phyloP scores from a whole-genome alignment of 2,113 vertebrate genomes.

The Cyanoramphus novaezelandiae region DNA sequence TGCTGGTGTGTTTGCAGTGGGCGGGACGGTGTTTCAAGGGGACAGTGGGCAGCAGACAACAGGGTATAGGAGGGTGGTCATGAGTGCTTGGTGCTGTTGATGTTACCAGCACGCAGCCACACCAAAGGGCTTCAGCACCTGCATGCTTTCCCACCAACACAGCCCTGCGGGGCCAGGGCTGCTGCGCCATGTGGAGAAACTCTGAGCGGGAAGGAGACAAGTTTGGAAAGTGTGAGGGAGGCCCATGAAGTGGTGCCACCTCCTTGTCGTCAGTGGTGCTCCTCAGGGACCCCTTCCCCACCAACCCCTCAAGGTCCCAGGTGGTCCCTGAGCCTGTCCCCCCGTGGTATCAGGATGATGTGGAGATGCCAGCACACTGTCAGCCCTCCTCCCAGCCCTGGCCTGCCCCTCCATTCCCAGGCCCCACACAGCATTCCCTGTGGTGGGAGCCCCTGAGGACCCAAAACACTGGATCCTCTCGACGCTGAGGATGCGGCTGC shows the following conservation, averaged over 20 bases:
- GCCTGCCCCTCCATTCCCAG: neutral
- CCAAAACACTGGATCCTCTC: neutral
- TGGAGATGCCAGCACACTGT: neutral
- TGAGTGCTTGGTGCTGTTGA: accelerated
- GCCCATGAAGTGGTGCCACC: accelerated
- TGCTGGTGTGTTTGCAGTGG: accelerated
- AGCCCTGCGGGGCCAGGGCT: accelerated
- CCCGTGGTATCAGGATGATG: accelerated
- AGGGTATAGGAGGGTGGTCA: neutral
- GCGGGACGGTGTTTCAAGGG: neutral
- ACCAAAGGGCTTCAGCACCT: neutral
- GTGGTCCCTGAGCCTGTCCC: accelerated
- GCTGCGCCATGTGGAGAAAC: accelerated
- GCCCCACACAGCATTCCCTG: accelerated
- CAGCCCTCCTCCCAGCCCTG: neutral
- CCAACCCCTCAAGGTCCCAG: neutral
- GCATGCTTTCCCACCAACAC: accelerated
- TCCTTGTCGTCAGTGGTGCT: neutral
- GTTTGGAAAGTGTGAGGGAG: neutral
- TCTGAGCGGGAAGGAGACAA: neutral
- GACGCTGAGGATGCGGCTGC: neutral
- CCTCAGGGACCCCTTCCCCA: neutral
- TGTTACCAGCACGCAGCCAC: accelerated
- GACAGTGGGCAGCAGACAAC: neutral
- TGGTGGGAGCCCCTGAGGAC: neutral